A percentile compares a stretch with the other conserved stretches of the same genome.
Evolutionary conservation across 2,797 vertebrate genomes (phyloP).

Genomic region (Bucorvus abyssinicus): DNA sequence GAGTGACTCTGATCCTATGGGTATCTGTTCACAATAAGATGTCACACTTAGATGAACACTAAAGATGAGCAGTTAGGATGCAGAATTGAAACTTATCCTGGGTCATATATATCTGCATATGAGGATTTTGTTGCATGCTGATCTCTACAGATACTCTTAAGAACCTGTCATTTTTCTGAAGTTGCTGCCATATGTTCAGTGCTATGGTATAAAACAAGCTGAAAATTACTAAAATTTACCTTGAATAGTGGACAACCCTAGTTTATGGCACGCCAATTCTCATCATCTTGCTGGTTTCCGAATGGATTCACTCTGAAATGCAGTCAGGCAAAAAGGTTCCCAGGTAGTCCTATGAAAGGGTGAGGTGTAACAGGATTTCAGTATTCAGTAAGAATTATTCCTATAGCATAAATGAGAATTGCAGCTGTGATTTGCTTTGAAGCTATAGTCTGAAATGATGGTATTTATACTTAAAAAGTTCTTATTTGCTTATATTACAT

Average conservation of each 20-base stretch:
- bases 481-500: background rate
- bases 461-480: background rate
- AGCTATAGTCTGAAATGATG: background rate
- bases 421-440: background rate
- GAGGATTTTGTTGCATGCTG: background rate
- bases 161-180: background rate
- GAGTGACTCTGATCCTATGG: background rate
- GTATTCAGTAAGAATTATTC: background rate
- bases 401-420: background rate
- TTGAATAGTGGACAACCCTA: background rate
- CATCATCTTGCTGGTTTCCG: background rate
- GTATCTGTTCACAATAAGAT: background rate
- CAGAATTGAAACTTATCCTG: background rate
- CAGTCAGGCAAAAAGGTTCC: background rate
- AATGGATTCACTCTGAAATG: background rate
- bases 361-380: background rate
- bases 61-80: background rate
- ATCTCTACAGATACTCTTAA: background rate
- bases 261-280: background rate
- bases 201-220: background rate
- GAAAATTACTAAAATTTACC: conserved; percentile 24
- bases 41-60: background rate
- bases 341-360: background rate
- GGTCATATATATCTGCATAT: background rate
- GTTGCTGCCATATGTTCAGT: background rate